Percentiles rank a stretch among this genome's conserved stretches.
phyloP scores from a whole-genome alignment of 1,140 invertebrate genomes.

The Papilio aristodemus region DNA sequence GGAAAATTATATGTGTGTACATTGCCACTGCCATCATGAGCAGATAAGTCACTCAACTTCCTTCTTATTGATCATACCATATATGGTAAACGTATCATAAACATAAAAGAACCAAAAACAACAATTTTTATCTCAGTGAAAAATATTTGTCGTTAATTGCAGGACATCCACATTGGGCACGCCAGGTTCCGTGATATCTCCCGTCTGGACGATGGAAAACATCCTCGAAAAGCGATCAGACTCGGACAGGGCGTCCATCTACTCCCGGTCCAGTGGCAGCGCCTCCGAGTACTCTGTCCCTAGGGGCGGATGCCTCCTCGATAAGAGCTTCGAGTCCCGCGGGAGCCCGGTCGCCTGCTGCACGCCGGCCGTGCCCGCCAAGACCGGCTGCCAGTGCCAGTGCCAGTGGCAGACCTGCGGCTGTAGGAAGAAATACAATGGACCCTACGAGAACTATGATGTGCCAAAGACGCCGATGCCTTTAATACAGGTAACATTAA shows the following conservation, averaged over 20 bases:
- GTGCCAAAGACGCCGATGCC: conserved; percentile 85
- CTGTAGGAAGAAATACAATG: conserved; percentile 74
- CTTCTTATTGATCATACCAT: too few relatives aligned
- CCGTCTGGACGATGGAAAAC: conserved; percentile 83
- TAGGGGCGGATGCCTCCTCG: conserved; percentile 59
- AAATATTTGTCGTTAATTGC: conserved; percentile 44
- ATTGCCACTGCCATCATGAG: neutral
- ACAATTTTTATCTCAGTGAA: too few relatives aligned
- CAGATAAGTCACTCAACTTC: too few relatives aligned
- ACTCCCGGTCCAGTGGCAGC: conserved; percentile 80
- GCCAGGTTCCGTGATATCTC: conserved; percentile 77
- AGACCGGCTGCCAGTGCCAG: conserved; percentile 66
- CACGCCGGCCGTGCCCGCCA: conserved; percentile 68
- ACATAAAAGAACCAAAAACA: too few relatives aligned
- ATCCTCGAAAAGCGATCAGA: conserved; percentile 74
- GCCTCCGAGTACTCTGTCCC: conserved; percentile 81
- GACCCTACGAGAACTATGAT: conserved; percentile 89
- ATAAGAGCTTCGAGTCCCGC: conserved; percentile 72
- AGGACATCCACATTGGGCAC: conserved; percentile 82
- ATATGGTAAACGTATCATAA: too few relatives aligned
- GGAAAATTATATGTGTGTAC: neutral
- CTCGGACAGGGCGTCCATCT: conserved; percentile 80
- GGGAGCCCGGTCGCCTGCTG: conserved; percentile 68
- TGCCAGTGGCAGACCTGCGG: conserved; percentile 64
- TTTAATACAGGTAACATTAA: conserved; percentile 79